Base-by-base conservation (phyloP, 2,888 invertebrate species). In the Apodemia duryi region DNA sequence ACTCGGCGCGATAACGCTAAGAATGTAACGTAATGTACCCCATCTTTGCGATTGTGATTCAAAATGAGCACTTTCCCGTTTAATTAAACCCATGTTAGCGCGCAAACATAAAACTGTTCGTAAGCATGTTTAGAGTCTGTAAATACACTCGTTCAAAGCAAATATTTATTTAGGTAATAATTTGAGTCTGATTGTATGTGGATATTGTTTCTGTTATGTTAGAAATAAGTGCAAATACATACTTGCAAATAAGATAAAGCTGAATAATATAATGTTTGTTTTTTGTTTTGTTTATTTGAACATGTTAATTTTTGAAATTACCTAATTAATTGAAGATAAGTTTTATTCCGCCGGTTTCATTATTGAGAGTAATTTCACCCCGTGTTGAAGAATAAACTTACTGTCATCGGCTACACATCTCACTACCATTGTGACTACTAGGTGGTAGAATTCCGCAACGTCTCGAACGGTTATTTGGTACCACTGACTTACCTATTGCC, bases 1-100 rank as follows among this genome's bases (percentile, higher is more conserved):
- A 78, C 81, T 79, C 78, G 75, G 77, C 77, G 79, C 80, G 76
- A 83, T 83, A 81, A 82, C 78, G 80, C 77, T 83, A 82, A 79
- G 78, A 80, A 79, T 81, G 81, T 84, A 80, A 81, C 82, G 80
- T 79, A 77, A 78, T 78, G 76, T 78, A 76, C 80, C 77, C 76
- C 72, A 73, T 77, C 75, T 71, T 74, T 73, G 72, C 67, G 73
- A 75, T 79, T 80, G 78, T 67, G 62, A 68, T 68, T 67, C 68
- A 43, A 68, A 72, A 72, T 73, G 69, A 71, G 68, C 65, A 66
- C 66, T 65, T 64, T 65, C 64, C 62, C 64, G 67, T 70, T 71
- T 72, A 73, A 74, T 74, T 71, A 74, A 72, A 67, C 67, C 65
- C 63, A 67, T 67, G 65, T 69, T 71, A 69, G 66, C 65, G 51